Evolutionary conservation across 2,888 invertebrate genomes (phyloP).

Genomic region (Ennomos quercinarius): DNA sequence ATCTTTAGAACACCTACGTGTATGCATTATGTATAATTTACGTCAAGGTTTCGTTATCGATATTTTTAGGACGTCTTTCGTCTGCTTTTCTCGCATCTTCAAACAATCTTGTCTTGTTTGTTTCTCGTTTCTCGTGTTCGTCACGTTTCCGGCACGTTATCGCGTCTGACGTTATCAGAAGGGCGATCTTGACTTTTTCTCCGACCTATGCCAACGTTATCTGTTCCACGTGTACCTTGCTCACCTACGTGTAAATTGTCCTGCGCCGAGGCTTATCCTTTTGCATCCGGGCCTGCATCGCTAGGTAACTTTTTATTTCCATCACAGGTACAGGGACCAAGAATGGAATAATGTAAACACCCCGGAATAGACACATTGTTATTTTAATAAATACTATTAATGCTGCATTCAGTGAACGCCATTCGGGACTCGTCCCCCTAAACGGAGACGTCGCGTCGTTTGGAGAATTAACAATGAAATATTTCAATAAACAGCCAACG

Average conservation of each 20-base stretch:
- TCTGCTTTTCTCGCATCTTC: conserved; percentile 24
- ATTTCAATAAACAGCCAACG: conserved; percentile 79
- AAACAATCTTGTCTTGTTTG: conserved; percentile 28
- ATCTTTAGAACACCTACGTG: conserved; percentile 19
- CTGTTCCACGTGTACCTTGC: conserved; percentile 54
- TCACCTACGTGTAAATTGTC: conserved; percentile 73
- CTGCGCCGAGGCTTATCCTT: conserved; percentile 66
- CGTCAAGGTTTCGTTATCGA: conserved; percentile 17
- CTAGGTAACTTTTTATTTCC: conserved; percentile 56
- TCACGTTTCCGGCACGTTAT: conserved; percentile 62
- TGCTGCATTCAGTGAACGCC: conserved; percentile 65
- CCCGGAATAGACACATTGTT: conserved; percentile 61
- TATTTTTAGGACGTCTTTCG: conserved; percentile 21
- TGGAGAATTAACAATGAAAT: conserved; percentile 82
- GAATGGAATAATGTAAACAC: conserved; percentile 57
- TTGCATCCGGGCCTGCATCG: conserved; percentile 60
- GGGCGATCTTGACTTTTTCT: conserved; percentile 61
- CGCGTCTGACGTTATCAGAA: conserved; percentile 60
- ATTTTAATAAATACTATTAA: conserved; percentile 81
- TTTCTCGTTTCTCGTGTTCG: conserved; percentile 38
- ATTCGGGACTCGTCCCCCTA: conserved; percentile 68
- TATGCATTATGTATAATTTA: conserved; percentile 1
- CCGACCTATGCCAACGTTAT: conserved; percentile 77
- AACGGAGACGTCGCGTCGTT: conserved; percentile 71
- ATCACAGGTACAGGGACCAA: conserved; percentile 50